Percentiles rank a stretch among this genome's conserved stretches.
These are phyloP conservation scores for Drosophila seguyi DNA, from an alignment of 1,140 invertebrate genomes.

Conservation along the genomic window DNA sequence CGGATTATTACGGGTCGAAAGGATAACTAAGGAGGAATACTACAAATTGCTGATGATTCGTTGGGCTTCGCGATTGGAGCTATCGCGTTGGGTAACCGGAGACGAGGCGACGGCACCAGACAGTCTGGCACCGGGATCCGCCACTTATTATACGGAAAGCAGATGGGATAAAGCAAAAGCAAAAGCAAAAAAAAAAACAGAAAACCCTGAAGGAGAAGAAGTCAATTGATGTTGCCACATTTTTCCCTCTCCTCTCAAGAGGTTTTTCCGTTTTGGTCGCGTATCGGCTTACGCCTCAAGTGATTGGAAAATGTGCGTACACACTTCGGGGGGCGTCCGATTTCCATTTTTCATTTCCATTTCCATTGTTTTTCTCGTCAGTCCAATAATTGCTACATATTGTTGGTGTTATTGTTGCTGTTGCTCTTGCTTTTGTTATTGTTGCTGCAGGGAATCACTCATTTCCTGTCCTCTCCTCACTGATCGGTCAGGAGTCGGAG, in stretches of 20 bases:
- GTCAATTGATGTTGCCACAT: constrained; percentile 44
- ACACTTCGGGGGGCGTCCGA: constrained; percentile 43
- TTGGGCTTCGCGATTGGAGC: constrained; percentile 10
- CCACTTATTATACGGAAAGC: constrained; percentile 74
- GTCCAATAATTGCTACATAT: constrained; percentile 51
- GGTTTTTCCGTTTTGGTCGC: constrained; percentile 77
- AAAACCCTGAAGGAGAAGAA: constrained; percentile 35
- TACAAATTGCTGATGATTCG: constrained; percentile 45
- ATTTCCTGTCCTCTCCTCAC: constrained; percentile 63
- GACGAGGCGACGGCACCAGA: constrained; percentile 24
- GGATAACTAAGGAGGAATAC: background rate
- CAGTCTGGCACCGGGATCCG: constrained; percentile 52
- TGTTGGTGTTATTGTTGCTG: constrained; percentile 26
- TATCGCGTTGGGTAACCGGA: constrained; percentile 27
- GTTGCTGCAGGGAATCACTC: constrained; percentile 49
- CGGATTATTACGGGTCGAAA: background rate
- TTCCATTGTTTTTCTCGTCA: constrained; percentile 25
- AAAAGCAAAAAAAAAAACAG: background rate
- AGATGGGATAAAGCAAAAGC: constrained; percentile 54
- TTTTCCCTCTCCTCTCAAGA: constrained; percentile 42
- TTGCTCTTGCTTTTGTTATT: constrained; percentile 41
- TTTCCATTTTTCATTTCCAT: constrained; percentile 54
- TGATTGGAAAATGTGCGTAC: constrained; percentile 51
- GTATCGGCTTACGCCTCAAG: constrained; percentile 63
- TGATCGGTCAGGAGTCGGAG: background rate